Base-by-base conservation (phyloP, 35 echinoderm and acorn worm species). In the Lytechinus pictus region DNA sequence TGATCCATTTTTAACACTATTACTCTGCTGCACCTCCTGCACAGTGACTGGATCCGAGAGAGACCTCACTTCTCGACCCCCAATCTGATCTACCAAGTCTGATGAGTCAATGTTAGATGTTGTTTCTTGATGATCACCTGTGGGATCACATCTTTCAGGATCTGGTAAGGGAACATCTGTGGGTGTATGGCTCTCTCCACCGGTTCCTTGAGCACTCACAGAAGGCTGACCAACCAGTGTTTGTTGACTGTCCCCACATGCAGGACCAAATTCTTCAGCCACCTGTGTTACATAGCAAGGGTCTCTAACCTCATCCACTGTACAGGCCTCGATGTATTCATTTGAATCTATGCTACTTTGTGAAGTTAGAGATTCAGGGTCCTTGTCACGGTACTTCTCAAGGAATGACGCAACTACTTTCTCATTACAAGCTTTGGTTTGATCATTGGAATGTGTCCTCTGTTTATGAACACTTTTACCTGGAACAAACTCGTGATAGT, bases 21-120 rank as follows among this genome's bases (percentile, higher is more conserved):
- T 90, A 12, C 52, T 54, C 88, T 90, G 28, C 88, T 52, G 88
- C 24, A 44, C 52, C 88, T 90, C 88, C 52, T 90, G 88, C 9
- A 54, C 88, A 90, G 88, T 90, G 10, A 90, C 88, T n/a, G 88
- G 88, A 90, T 90, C 88, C 7, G 88, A 90, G 13, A 90, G n/a
- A 10, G 88, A 90, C 9, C 88, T 90, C 13, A 90, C 52, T 27
- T 90, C 88, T 90, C 29, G 33, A 21, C 28, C 52, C 44, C 21
- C 66, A 16, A 79, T 79, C 16, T 24, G 19, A 79, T 79, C 66
- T 24, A 5, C 14, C 66, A 79, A 24, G n/a, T 79, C 66, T 24
- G 66, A 79, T 8, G 66, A 79, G 66, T 79, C 66, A 19, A 79
- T 24, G 66, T 79, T 79, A 24, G 66, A 79, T 24, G 66, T 16